phyloP scores from a whole-genome alignment of 2,797 vertebrate genomes.

The Lepidocolaptes lacrymiger region DNA sequence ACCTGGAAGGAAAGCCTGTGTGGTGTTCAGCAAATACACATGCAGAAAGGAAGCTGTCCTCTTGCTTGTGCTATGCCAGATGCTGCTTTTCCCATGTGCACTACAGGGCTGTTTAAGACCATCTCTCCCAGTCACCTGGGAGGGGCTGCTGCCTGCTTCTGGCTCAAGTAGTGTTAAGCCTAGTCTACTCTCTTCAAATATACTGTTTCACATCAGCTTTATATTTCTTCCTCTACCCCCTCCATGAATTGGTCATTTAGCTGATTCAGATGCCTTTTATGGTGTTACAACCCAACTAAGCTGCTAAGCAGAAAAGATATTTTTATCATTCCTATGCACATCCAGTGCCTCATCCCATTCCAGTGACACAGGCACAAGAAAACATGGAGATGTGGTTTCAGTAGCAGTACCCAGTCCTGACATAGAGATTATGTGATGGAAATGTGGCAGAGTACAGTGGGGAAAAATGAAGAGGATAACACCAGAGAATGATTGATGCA shows the following conservation, averaged over 20 bases:
- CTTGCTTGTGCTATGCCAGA: not conserved
- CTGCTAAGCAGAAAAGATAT: not conserved
- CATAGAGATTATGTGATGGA: not conserved
- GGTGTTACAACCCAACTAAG: not conserved
- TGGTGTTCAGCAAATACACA: not conserved
- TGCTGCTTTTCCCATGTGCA: not conserved
- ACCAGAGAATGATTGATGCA: not conserved
- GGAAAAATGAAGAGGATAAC: not conserved
- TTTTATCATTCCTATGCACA: not conserved
- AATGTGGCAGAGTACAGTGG: not conserved
- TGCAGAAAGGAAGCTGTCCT: not conserved
- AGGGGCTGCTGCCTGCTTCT: not conserved
- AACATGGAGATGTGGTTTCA: not conserved
- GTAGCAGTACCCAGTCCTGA: not conserved
- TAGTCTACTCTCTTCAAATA: not conserved
- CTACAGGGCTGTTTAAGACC: not conserved
- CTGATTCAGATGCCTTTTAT: not conserved
- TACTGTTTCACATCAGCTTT: not conserved
- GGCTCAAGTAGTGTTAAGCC: not conserved
- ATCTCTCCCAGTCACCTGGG: not conserved
- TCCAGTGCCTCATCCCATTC: not conserved
- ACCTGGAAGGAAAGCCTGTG: not conserved
- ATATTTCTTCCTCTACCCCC: not conserved
- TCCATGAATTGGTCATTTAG: not conserved
- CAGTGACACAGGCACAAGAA: not conserved